Evolutionary conservation across 2,797 vertebrate genomes (phyloP).

Genomic region (Propithecus perrieri): DNA sequence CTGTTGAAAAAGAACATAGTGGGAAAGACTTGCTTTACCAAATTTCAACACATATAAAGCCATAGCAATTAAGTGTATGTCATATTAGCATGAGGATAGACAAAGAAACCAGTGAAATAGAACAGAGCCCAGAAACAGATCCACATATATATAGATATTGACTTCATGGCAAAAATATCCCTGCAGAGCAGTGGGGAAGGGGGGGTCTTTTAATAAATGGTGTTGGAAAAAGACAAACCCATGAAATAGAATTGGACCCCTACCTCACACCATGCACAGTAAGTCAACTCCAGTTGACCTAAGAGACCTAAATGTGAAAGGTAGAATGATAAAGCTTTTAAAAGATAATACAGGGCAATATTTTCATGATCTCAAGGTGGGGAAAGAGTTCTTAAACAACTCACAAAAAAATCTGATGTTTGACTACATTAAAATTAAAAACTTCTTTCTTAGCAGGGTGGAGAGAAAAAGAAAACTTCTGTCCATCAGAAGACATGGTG

Average conservation of each 20-base stretch:
- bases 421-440: slow-evolving; percentile 4
- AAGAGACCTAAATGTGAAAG: not conserved
- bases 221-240: not conserved
- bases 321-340: not conserved
- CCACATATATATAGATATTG: not conserved
- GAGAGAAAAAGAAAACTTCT: not conserved
- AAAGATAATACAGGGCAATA: not conserved
- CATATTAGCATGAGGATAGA: not conserved
- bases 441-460: not conserved
- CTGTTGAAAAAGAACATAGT: not conserved
- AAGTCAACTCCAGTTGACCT: not conserved
- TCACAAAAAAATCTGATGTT: not conserved
- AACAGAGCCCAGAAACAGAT: not conserved
- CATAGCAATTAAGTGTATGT: not conserved
- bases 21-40: not conserved
- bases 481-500: not conserved
- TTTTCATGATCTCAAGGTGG: not conserved
- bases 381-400: not conserved
- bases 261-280: not conserved
- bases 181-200: too few species aligned
- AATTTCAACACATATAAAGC: not conserved
- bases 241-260: not conserved
- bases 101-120: not conserved
- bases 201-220: not conserved
- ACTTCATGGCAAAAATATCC: not conserved